Base-by-base conservation (phyloP, 2,797 vertebrate species). In the Thaleichthys pacificus region DNA sequence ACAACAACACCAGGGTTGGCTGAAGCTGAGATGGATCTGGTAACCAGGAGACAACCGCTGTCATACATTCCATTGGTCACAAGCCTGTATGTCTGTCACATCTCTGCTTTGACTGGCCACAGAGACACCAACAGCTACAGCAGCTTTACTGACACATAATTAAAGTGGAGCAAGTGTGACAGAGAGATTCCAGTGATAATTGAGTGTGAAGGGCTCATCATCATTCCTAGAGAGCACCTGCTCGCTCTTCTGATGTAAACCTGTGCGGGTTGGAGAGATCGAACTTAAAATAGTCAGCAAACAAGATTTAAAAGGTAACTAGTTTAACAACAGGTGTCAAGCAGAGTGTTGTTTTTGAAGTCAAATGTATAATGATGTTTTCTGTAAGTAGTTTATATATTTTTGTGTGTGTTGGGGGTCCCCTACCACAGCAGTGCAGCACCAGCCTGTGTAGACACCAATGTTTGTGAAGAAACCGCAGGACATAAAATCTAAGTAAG, bases 141-240 rank as follows among this genome's bases (percentile, higher is more conserved):
- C 78, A 73, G 77, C 81, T 87, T 85, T 82, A 86, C 84, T 78
- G 74, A 87, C 82, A 84, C 80, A 70, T 89, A 89, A 91, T 91
- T 88, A 90, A 81, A 85, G 83, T 67, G 79, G 85, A 86, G 85
- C 86, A 79, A 80, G 81, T 87, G 86, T 90, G 91, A 91, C 87
- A 89, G 87, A 91, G 90, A 89, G 88, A 89, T 91, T 86, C 87
- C 79, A 78, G 79, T 85, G 80, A 78, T 86, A 87, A 90, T 82
- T 82, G 88, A 86, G 84, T 70, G 68, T 75, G 82, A 82, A 85
- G 85, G 86, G 84, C 82, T 79, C 26, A 76, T 85, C 72, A 71
- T 83, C 77, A 74, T 78, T 71, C 82, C 82, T 77, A 74, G 80
- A 72, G 32, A 76, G 79, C 87, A 91, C 81, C 89, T 90, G 87